Evolutionary conservation across 2,797 vertebrate genomes (phyloP).

Genomic region (Natrix natrix): DNA sequence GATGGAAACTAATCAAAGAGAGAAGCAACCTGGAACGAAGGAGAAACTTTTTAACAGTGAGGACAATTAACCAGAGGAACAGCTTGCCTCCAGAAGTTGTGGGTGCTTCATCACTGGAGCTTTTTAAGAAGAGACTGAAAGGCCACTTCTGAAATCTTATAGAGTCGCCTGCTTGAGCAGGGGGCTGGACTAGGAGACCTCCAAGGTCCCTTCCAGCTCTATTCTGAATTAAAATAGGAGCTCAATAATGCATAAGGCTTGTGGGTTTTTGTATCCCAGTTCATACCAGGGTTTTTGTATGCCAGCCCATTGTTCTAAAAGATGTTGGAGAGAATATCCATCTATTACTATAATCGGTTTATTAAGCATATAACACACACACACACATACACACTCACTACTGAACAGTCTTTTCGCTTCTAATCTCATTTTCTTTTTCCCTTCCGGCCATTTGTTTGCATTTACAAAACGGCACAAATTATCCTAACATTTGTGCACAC

Average conservation of each 20-base stretch:
- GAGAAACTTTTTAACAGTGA: neutral
- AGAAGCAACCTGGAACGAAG: neutral
- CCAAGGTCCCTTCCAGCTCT: neutral
- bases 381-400: neutral
- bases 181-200: neutral
- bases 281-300: neutral
- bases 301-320: neutral
- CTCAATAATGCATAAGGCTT: neutral
- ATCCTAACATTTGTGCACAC: slow-evolving; percentile 24
- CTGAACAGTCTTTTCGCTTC: neutral
- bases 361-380: neutral
- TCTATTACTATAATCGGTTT: neutral
- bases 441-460: slow-evolving; percentile 33
- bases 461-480: slow-evolving; percentile 31
- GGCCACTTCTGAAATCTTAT: neutral
- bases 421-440: slow-evolving; percentile 22
- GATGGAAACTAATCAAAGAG: neutral
- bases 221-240: neutral
- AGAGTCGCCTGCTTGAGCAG: too few relatives aligned
- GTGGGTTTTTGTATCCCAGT: neutral
- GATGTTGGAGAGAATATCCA: neutral
- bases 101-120: too few relatives aligned
- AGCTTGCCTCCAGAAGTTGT: neutral
- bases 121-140: neutral
- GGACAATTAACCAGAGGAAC: neutral